phyloP scores from a whole-genome alignment of 2,113 vertebrate species.

The Etia nguti region DNA sequence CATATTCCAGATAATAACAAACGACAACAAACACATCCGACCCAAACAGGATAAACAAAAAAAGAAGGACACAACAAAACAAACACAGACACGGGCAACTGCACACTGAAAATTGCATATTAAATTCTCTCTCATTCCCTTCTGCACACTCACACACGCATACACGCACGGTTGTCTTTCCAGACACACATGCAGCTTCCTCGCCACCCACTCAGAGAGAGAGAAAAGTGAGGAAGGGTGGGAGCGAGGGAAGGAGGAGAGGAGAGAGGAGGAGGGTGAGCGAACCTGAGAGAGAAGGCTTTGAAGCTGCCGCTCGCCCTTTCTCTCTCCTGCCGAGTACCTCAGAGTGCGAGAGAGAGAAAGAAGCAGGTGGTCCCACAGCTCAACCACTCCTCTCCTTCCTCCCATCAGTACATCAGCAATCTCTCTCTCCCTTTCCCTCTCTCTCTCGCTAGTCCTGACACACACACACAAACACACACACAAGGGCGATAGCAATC shows the following conservation, averaged over 20 bases:
- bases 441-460: not conserved
- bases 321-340: slow-evolving; percentile 8
- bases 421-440: not conserved
- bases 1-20: not conserved
- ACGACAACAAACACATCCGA: not conserved
- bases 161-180: not conserved
- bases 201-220: slow-evolving; percentile 36
- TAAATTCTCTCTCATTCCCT: not conserved
- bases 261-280: not conserved
- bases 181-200: slow-evolving; percentile 41
- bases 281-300: slow-evolving; percentile 53
- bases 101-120: not conserved
- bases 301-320: slow-evolving; percentile 47
- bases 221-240: not conserved
- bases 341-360: not conserved
- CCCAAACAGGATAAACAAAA: not conserved
- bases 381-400: slow-evolving; percentile 37
- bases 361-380: slow-evolving; percentile 59
- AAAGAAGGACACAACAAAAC: not conserved
- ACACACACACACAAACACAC: not conserved
- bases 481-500: slow-evolving; percentile 5
- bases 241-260: not conserved
- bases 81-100: not conserved
- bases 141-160: not conserved
- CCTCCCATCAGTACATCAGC: slow-evolving; percentile 38